Conservation (phyloP, 2,888 invertebrate species). For the Itoplectis maculator region DNA sequence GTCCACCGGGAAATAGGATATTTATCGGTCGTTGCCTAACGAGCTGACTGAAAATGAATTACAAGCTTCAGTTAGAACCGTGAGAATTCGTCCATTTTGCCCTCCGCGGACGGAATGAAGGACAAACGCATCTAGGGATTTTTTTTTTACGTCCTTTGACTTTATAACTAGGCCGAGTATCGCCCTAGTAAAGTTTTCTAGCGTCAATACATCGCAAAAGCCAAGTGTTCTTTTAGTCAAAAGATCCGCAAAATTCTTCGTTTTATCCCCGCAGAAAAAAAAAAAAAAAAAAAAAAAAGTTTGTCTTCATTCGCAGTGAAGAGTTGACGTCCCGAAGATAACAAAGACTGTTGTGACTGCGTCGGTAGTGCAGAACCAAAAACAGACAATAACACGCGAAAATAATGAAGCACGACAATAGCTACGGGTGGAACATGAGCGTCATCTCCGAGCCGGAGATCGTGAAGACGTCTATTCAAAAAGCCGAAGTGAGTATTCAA, state of each 20-base stretch:
- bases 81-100: conserved; percentile 25
- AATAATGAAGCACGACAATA: conserved; percentile 62
- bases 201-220: no score
- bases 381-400: conserved; percentile 24
- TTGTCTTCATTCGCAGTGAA: conserved; percentile 19
- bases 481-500: conserved; percentile 78
- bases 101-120: no score
- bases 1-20: background rate
- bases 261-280: no score
- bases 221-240: no score
- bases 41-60: conserved; percentile 45
- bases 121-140: no score
- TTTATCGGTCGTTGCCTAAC: conserved; percentile 1
- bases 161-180: no score
- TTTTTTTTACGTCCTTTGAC: no score
- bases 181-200: no score
- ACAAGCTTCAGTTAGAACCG: conserved; percentile 9
- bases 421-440: conserved; percentile 78
- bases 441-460: conserved; percentile 77
- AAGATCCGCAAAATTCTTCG: no score
- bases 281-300: background rate
- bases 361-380: conserved; percentile 1
- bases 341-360: conserved; percentile 8
- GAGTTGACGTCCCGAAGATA: background rate
- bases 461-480: conserved; percentile 72